phyloP scores from a whole-genome alignment of 2,888 invertebrate species.

The Drosophila macrospina region DNA sequence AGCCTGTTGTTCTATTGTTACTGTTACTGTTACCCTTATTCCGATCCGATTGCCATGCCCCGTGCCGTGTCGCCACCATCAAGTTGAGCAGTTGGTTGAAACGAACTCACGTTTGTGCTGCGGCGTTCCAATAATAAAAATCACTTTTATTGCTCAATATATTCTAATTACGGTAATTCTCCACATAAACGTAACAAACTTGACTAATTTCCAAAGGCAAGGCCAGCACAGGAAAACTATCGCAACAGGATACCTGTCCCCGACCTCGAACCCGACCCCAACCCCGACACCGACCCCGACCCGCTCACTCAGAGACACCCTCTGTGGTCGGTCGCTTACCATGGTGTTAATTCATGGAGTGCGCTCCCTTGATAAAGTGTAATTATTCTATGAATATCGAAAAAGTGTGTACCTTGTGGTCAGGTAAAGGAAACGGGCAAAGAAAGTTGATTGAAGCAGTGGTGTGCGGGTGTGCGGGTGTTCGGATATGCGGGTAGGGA shows the following conservation, averaged over 20 bases:
- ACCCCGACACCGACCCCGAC: no score
- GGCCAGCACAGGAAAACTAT: constrained; percentile 38
- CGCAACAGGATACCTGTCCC: constrained; percentile 3
- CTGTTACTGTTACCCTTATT: no score
- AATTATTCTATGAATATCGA: constrained; percentile 81
- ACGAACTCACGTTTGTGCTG: constrained; percentile 38
- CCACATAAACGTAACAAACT: constrained; percentile 78
- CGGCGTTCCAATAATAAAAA: constrained; percentile 78
- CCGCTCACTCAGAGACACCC: no score
- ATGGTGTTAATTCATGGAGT: constrained; percentile 77
- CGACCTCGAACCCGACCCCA: no score
- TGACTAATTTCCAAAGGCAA: constrained; percentile 72
- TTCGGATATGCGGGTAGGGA: no score
- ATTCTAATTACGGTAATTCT: constrained; percentile 83
- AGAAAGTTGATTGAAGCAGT: neutral
- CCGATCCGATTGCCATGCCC: constrained; percentile 31
- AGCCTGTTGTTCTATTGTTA: constrained; percentile 35
- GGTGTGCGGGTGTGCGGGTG: no score
- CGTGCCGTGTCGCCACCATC: constrained; percentile 23
- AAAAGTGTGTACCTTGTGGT: constrained; percentile 64
- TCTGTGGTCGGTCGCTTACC: no score
- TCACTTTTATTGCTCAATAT: constrained; percentile 84
- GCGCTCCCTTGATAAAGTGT: constrained; percentile 75
- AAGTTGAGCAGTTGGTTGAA: constrained; percentile 21
- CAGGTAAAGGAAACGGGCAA: constrained; percentile 13